Evolutionary conservation across 2,888 invertebrate species (phyloP), one percentile per base, ranked within the genome.

Genomic region (Monochamus alternatus): DNA sequence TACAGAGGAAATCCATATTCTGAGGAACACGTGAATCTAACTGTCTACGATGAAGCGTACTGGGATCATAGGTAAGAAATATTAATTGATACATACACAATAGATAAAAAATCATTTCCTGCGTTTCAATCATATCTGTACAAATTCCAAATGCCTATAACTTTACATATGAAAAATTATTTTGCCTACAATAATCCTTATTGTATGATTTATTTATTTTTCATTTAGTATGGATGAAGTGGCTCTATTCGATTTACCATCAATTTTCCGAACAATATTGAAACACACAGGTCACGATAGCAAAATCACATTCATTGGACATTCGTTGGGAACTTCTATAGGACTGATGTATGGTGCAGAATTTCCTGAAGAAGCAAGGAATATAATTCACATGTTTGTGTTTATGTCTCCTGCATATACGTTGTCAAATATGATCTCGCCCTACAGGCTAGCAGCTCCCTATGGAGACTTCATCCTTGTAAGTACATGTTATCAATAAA

Each of bases 241-340:
- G 14, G 85, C 85, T 12, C 62, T 84, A 7, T 81, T 85, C 58
- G 89, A 89, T 76, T 75, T 87, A 8, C 88, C 88, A 44, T 84
- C 86, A 2, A 84, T 84, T 59, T 85, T 88, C 44, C 78, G 85
- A 30, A 82, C 84, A 9, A 86, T 89, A 22, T 69, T 84, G 3
- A 44, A 76, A 7, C 75, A 84, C 73, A 86, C 87, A 1, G 83
- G 82, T 9, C 75, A 80, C 30, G 83, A 81, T 5, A 85, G 83
- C 43, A 82, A 87, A 78, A 85, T 94, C 44, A 92, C 93, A 82
- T 97, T 96, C 86, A 90, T 97, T 59, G 98, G 97, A 0, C 97
- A 97, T 88, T 97, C 97, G 0, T 95, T 97, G 92, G 97, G 97
- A 2, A 95, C 95, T 0, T 93, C 95, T 0, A 90, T 93, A 74